Percentiles rank a stretch among this genome's conserved stretches.
These are phyloP conservation scores for Halictus rubicundus DNA, from an alignment of 1,140 invertebrate genomes.

Conservation along the genomic window DNA sequence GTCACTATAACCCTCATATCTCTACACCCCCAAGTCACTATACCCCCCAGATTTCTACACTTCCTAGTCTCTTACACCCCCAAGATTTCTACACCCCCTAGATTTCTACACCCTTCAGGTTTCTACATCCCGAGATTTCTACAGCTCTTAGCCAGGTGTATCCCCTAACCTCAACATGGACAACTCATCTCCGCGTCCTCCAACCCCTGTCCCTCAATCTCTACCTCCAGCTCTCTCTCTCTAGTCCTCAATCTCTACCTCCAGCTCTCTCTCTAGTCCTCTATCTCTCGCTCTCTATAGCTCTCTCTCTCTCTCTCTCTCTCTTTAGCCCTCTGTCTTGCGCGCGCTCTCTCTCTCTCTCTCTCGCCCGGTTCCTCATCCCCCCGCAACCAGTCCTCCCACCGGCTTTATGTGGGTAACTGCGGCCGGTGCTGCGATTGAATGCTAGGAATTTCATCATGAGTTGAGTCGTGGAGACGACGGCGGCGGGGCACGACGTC, in stretches of 20 bases:
- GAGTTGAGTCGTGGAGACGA: conserved; percentile 76
- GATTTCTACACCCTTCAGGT: no score
- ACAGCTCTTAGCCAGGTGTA: no score
- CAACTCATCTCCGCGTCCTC: conserved; percentile 19
- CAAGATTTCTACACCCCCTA: no score
- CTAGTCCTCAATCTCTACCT: no score
- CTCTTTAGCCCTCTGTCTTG: background rate
- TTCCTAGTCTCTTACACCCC: no score
- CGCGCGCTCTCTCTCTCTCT: background rate
- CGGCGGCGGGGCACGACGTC: conserved; percentile 65
- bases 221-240: no score
- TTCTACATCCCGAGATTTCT: no score
- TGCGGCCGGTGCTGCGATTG: conserved; percentile 78
- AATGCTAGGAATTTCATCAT: conserved; percentile 82
- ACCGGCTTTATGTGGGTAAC: conserved; percentile 62
- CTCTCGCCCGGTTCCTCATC: background rate
- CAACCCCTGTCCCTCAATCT: background rate
- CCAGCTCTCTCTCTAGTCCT: no score
- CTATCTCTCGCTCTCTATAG: no score
- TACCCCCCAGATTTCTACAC: no score
- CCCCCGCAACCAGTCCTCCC: background rate
- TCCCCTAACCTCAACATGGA: background rate
- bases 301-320: background rate
- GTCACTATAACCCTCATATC: no score
- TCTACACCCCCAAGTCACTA: no score